These are phyloP conservation scores for Aurelia aurita complex sp. Pacific DNA, from an alignment of 30 jellyfish, hydroid and myxozoan genomes.

Conservation along the genomic window DNA sequence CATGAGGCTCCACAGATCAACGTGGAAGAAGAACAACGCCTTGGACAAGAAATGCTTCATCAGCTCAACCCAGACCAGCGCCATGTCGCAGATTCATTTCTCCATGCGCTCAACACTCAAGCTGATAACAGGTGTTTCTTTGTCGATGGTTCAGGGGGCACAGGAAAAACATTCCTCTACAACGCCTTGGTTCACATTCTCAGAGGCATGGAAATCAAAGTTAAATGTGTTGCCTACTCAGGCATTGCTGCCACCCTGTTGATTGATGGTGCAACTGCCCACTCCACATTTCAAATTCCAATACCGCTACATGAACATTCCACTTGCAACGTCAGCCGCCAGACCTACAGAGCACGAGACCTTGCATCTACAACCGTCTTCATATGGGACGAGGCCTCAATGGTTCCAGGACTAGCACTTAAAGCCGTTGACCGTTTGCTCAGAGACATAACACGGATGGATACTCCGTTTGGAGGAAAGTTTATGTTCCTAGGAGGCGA, in stretches of 20 bases:
- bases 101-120: conserved; percentile 17
- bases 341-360: conserved; percentile 27
- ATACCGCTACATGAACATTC: conserved; percentile 27
- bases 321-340: conserved; percentile 14
- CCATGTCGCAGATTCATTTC: conserved; percentile 11
- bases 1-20: not conserved
- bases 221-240: conserved; percentile 27
- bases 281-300: conserved; percentile 22
- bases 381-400: conserved; percentile 47
- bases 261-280: conserved; percentile 51
- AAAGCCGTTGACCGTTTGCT: conserved; percentile 39
- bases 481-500: conserved; percentile 39
- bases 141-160: conserved; percentile 44
- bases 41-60: conserved; percentile 20
- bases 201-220: not conserved
- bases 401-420: conserved; percentile 43
- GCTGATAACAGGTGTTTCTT: conserved; percentile 4
- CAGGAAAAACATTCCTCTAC: conserved; percentile 60
- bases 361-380: conserved; percentile 13
- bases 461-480: conserved; percentile 53
- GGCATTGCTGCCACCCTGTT: conserved; percentile 42
- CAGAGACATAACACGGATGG: conserved; percentile 25
- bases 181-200: conserved; percentile 12
- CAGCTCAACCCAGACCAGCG: conserved; percentile 33
- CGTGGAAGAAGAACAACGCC: conserved; percentile 3